Evolutionary conservation across 2,113 vertebrate species (phyloP).

Genomic region (Xenotilapia longispinis): DNA sequence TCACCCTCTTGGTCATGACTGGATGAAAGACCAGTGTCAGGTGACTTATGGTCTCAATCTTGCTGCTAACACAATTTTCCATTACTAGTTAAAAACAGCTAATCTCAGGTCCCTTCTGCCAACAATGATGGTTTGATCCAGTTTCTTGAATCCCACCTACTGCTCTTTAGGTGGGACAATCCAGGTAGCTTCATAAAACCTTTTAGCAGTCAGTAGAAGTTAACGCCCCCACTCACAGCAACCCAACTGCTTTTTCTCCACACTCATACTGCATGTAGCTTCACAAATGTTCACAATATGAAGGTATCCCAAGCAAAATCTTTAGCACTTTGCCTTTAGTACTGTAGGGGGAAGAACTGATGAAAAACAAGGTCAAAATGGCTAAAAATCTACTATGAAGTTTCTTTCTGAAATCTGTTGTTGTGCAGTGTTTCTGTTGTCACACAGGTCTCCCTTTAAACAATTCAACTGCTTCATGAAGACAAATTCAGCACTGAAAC

Average conservation of each 20-base stretch:
- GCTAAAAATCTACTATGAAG: background rate
- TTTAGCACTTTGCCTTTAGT: background rate
- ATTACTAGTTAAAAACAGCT: background rate
- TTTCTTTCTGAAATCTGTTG: background rate
- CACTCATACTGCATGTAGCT: slow-evolving; percentile 16
- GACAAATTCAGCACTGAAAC: background rate
- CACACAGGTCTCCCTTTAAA: background rate
- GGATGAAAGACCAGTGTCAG: background rate
- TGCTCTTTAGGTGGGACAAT: background rate
- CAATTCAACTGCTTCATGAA: background rate
- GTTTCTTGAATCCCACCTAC: background rate
- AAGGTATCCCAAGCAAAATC: background rate
- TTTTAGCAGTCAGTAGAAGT: slow-evolving; percentile 35
- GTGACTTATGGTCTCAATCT: background rate
- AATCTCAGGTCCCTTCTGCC: background rate
- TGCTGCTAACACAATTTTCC: background rate
- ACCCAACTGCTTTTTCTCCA: slow-evolving; percentile 8
- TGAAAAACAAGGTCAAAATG: background rate
- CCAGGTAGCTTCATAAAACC: slow-evolving; percentile 3
- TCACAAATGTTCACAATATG: slow-evolving; percentile 30
- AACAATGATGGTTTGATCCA: background rate
- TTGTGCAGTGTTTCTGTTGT: background rate
- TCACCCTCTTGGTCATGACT: background rate
- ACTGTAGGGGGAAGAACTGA: background rate
- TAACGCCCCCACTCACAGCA: slow-evolving; percentile 28